Base-by-base conservation (phyloP, 2,113 vertebrate genomes). In the Syrmaticus mikado region DNA sequence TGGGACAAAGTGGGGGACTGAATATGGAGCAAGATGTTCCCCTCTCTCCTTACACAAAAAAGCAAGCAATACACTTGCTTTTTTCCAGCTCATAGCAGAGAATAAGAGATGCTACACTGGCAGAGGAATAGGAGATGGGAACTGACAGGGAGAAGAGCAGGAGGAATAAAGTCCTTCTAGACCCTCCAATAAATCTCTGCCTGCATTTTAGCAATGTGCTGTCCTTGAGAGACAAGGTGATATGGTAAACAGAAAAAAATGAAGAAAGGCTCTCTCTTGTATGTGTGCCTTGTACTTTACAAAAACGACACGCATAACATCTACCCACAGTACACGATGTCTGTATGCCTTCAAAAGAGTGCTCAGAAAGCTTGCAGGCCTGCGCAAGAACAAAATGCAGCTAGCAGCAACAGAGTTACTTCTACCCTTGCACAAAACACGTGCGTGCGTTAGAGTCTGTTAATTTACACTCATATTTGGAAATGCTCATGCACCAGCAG, bases 141-240 rank as follows among this genome's bases (percentile, higher is more conserved):
- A 58, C 78, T 76, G 78, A 75, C 18, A 27, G 25, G 28, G 25
- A 87, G 40, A 92, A 38, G 22, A 82, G 67, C 67, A 55, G 67
- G 18, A 91, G 52, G 58, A 92, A 75, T 50, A 67, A 90, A 94
- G 76, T 83, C 76, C 68, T 86, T 93, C 83, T 52, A 92, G 90
- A 80, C 76, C 82, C 68, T 93, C 68, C 90, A 91, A 94, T 96
- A 96, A 96, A 96, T 96, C 92, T 95, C 92, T 96, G 92, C 87
- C 82, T 83, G 76, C 50, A 14, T 74, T 92, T 94, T 83, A 91
- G 91, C 66, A 65, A 58, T 4, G 24, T 58, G 57, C 55, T 84
- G 94, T 94, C 96, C 94, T 94, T 96, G 96, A 87, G 65, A 94
- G 85, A 94, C 94, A 96, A 96, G 93, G 93, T 94, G 91, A 95